Conservation (phyloP, 2,888 invertebrate genomes). For the Linyphia triangularis region DNA sequence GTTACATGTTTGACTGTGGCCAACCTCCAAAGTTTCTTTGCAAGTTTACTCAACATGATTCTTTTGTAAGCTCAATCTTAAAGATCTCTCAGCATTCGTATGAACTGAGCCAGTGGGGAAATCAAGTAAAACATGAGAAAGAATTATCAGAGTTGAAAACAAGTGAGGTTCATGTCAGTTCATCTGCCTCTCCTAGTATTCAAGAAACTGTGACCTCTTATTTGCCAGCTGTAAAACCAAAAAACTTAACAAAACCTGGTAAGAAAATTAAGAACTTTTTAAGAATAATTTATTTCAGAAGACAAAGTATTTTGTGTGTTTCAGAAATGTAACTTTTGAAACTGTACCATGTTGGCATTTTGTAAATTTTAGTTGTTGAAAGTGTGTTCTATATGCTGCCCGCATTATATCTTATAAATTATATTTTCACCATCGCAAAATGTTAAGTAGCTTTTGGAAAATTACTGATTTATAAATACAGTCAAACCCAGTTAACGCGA, state of each 20-base stretch:
- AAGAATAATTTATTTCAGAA: no score
- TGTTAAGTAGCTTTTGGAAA: no score
- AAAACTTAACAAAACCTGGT: conserved; percentile 40
- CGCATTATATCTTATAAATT: no score
- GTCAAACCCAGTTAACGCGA: no score
- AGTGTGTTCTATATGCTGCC: no score
- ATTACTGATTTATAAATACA: no score
- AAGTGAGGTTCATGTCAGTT: not conserved
- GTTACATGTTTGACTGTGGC: conserved; percentile 94
- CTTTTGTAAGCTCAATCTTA: conserved; percentile 85
- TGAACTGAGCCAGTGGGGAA: conserved; percentile 86
- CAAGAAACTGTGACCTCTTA: conserved; percentile 7
- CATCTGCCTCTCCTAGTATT: not conserved
- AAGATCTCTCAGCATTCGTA: conserved; percentile 82
- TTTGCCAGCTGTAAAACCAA: not conserved
- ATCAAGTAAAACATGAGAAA: conserved; percentile 86
- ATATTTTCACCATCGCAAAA: no score
- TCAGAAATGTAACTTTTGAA: no score
- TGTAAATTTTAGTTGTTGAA: no score
- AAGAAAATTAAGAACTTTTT: no score
- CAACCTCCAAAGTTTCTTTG: conserved; percentile 86
- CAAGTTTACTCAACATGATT: conserved; percentile 92
- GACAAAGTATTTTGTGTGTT: no score
- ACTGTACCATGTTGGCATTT: no score
- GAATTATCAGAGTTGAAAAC: conserved; percentile 82